Base-by-base conservation (phyloP, 2,797 vertebrate species). In the Mycteria americana region DNA sequence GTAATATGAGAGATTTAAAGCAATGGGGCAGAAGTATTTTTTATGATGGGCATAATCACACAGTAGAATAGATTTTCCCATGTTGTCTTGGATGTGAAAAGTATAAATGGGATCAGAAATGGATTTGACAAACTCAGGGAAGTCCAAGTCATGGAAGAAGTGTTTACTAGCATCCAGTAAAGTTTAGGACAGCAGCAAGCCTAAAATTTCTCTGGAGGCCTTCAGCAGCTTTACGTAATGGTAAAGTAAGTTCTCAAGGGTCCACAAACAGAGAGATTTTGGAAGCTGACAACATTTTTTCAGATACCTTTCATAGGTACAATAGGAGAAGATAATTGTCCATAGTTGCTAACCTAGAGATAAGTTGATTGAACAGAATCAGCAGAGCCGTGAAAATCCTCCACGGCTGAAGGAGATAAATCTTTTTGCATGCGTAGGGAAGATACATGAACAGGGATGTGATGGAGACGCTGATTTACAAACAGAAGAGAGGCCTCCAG, bases 321-420 rank as follows among this genome's bases (percentile, higher is more conserved):
- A 59, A 6, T 18, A 21, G 16, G 14, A 68, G n/a, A 54, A 86
- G 63, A 75, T 43, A 51, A 3, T n/a, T 84, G 6, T 74, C 22
- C 11, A 6, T 22, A 37, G 3, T 30, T 80, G 28, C 18, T 37
- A 57, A 59, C 5, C 7, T 67, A 70, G 33, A 74, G 33, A 22
- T 28, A 33, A 85, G 7, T 46, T 1, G 3, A 11, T 5, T 24
- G 45, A 59, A 68, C 4, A 31, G 8, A 16, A 35, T 24, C 33
- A 70, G 17, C 14, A 92, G 18, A 89, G 14, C 48, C 48, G 13
- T 48, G 25, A 57, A 41, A 65, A 76, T 73, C 30, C 18, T 82
- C 50, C 9, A 46, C 1, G 0, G 4, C 3, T 6, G 1, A 31
- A 76, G 19, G 1, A 85, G 3, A 48, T 14, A 84, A 81, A 48